phyloP scores from a whole-genome alignment of 2,113 vertebrate species.

The Upupa epops region DNA sequence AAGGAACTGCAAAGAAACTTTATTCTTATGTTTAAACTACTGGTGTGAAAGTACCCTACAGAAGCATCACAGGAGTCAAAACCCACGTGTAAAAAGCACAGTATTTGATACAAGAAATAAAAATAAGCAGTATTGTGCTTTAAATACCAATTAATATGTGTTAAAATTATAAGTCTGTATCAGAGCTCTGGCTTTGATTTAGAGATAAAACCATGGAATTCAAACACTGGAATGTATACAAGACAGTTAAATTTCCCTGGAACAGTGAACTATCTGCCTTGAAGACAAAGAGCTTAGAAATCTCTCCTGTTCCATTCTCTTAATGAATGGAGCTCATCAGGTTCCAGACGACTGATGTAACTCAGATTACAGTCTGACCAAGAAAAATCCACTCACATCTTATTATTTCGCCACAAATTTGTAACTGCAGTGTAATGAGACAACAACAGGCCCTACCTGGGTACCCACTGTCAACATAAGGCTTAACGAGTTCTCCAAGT shows the following conservation, averaged over 20 bases:
- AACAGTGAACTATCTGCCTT: not conserved
- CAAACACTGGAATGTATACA: not conserved
- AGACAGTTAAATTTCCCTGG: not conserved
- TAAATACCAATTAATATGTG: not conserved
- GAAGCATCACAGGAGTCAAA: not conserved
- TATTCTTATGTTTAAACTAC: not conserved
- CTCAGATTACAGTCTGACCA: not conserved
- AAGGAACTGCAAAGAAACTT: not conserved
- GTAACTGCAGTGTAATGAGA: not conserved
- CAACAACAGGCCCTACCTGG: slow-evolving; percentile 73
- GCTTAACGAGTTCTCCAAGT: slow-evolving; percentile 77
- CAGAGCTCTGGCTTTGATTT: not conserved
- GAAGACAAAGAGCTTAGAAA: not conserved
- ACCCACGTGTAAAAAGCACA: not conserved
- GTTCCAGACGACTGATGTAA: not conserved
- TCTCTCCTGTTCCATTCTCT: not conserved
- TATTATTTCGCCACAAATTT: not conserved
- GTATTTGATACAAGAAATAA: not conserved
- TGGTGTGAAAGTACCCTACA: not conserved
- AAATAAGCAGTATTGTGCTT: not conserved
- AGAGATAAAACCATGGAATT: not conserved
- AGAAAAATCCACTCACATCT: not conserved
- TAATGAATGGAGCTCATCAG: not conserved
- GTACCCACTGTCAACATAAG: slow-evolving; percentile 75
- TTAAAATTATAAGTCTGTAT: not conserved